phyloP scores from a whole-genome alignment of 35 echinoderm and acorn worm species.

The Lytechinus variegatus region DNA sequence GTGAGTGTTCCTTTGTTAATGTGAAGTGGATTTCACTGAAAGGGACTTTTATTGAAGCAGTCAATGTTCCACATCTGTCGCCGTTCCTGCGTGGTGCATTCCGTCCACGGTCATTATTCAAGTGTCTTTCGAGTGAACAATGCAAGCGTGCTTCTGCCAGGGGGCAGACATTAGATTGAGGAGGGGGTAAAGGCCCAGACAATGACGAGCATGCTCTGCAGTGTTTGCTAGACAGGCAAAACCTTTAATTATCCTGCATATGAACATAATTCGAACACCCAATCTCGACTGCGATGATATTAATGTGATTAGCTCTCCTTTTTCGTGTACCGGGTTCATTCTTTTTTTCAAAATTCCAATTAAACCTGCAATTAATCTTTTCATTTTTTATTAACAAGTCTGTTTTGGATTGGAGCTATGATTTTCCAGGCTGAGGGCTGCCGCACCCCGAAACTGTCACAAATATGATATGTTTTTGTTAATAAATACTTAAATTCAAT shows the following conservation, averaged over 20 bases:
- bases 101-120: conserved; percentile 10
- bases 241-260: neutral
- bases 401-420: too few relatives aligned
- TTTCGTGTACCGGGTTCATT: neutral
- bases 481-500: too few relatives aligned
- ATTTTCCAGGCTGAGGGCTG: too few relatives aligned
- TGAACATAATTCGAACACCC: neutral
- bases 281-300: neutral
- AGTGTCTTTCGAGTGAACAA: neutral
- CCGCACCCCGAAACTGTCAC: too few relatives aligned
- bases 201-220: neutral
- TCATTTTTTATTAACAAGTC: neutral
- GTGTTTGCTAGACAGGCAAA: neutral
- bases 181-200: neutral
- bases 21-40: conserved; percentile 9
- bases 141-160: neutral
- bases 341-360: neutral
- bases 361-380: neutral
- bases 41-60: conserved; percentile 13
- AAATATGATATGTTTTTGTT: too few relatives aligned
- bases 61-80: conserved; percentile 30
- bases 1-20: conserved; percentile 35
- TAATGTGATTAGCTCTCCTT: neutral
- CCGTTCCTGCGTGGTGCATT: neutral
- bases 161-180: conserved; percentile 26